A percentile compares a stretch with the other conserved stretches of the same genome.
phyloP scores from a whole-genome alignment of 2,888 invertebrate genomes.

The Salticus scenicus region DNA sequence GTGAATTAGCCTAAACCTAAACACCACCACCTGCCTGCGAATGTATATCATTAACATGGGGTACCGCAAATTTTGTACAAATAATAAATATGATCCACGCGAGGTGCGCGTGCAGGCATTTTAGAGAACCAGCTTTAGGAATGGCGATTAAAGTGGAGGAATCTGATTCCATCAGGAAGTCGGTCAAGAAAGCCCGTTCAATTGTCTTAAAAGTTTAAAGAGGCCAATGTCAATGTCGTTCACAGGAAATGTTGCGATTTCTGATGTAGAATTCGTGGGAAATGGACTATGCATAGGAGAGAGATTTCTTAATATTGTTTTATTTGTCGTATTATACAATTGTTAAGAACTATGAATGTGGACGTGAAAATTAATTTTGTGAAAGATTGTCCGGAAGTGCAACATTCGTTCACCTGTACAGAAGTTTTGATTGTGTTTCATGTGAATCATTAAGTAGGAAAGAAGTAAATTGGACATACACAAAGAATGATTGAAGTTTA shows the following conservation, averaged over 20 bases:
- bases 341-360: no score
- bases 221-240: neutral
- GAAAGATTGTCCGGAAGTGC: no score
- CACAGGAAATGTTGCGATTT: neutral
- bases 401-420: no score
- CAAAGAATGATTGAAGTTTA: no score
- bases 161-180: neutral
- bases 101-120: neutral
- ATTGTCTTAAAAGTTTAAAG: neutral
- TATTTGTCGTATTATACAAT: no score
- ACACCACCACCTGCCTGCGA: neutral
- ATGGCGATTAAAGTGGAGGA: neutral
- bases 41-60: neutral
- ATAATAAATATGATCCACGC: neutral
- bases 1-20: neutral
- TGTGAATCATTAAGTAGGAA: no score
- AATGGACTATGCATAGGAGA: no score
- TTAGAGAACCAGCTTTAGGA: neutral
- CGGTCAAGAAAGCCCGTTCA: neutral
- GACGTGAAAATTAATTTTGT: no score
- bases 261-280: no score
- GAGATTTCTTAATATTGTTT: no score
- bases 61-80: constrained; percentile 9
- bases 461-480: no score
- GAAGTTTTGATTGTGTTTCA: no score